phyloP scores from a whole-genome alignment of 1,140 invertebrate genomes.

The Polypedilum pembai region DNA sequence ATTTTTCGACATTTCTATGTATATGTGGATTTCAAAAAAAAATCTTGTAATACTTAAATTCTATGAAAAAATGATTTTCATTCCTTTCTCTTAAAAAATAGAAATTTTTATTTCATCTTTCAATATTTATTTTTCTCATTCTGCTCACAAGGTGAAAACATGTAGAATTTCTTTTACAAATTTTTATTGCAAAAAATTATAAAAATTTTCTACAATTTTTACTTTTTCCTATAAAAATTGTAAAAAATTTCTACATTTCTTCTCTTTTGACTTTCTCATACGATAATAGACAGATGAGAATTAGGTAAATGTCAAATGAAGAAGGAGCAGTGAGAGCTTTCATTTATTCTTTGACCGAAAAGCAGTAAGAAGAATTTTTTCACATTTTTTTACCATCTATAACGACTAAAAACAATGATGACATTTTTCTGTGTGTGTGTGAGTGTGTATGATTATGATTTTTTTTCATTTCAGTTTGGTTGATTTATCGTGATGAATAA shows the following conservation, averaged over 20 bases:
- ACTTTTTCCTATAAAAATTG: too few species aligned
- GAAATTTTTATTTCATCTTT: background rate
- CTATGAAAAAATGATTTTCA: conserved; percentile 9
- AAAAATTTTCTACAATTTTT: too few species aligned
- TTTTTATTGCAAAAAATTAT: too few species aligned
- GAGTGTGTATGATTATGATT: background rate
- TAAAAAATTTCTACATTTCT: too few species aligned
- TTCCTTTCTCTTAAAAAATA: conserved; percentile 22
- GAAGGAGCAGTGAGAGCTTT: background rate
- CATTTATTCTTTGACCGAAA: background rate
- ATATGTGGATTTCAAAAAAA: background rate
- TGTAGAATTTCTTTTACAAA: too few species aligned
- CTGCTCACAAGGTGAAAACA: too few species aligned
- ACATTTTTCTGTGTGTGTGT: background rate
- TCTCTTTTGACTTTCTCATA: too few species aligned
- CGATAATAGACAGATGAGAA: too few species aligned
- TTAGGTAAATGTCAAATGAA: too few species aligned
- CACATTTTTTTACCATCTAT: too few species aligned
- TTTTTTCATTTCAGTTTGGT: background rate
- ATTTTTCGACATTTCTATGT: background rate
- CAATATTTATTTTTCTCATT: too few species aligned
- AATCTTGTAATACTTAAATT: conserved; percentile 23
- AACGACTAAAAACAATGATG: background rate
- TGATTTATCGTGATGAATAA: background rate
- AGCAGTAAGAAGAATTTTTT: too few species aligned